These are phyloP conservation scores for Serilophus lunatus DNA, from an alignment of 2,113 vertebrate genomes.

Conservation along the genomic window DNA sequence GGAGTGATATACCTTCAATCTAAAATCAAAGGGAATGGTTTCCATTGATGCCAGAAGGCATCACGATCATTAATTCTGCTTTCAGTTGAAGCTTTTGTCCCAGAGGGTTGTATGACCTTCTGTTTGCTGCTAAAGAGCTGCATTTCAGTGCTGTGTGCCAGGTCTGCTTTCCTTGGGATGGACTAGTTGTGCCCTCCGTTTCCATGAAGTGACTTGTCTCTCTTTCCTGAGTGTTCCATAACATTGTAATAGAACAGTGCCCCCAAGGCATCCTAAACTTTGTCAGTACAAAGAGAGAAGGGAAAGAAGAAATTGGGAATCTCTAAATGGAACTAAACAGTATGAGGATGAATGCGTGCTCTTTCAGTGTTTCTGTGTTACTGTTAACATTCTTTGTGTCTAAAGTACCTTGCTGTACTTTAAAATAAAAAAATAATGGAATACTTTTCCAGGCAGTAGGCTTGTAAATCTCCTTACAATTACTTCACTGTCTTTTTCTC, in stretches of 20 bases:
- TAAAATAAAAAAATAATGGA: background rate
- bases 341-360: background rate
- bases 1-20: background rate
- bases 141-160: background rate
- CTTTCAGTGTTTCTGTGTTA: background rate
- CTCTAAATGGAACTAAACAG: background rate
- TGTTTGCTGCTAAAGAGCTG: background rate
- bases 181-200: background rate
- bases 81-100: background rate
- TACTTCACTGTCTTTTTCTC: background rate
- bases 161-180: background rate
- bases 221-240: background rate
- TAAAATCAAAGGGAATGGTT: background rate
- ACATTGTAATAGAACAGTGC: rapidly evolving
- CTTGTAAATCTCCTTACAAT: background rate
- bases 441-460: background rate
- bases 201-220: background rate
- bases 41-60: background rate
- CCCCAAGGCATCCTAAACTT: background rate
- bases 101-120: background rate
- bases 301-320: background rate
- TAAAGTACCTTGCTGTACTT: background rate
- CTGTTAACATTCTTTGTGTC: background rate
- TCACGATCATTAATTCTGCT: background rate
- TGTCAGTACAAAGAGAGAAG: background rate